Conservation (phyloP, 1,140 invertebrate species). For the Mactra quadrangularis region DNA sequence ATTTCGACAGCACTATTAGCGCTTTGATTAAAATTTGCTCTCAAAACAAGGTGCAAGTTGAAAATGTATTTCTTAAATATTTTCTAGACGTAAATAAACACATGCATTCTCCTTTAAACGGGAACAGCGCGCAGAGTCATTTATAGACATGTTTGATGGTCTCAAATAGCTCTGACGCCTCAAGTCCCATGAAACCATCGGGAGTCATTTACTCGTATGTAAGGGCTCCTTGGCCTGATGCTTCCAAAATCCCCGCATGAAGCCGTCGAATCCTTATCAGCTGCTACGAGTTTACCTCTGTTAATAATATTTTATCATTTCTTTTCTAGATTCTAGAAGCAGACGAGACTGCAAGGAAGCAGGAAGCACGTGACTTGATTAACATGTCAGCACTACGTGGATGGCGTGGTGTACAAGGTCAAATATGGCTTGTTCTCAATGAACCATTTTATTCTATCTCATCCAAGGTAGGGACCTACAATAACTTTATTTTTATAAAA, state of each 20-base stretch:
- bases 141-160: too few relatives aligned
- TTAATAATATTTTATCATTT: too few relatives aligned
- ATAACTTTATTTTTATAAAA: not conserved
- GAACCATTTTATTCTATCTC: slow-evolving; percentile 18
- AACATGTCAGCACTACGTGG: not conserved
- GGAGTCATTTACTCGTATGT: too few relatives aligned
- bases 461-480: slow-evolving; percentile 36
- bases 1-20: too few relatives aligned
- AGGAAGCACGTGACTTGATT: not conserved
- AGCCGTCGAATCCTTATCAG: not conserved
- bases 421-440: slow-evolving; percentile 53
- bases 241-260: not conserved
- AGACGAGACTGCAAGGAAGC: not conserved
- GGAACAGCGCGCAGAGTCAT: too few relatives aligned
- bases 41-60: too few relatives aligned
- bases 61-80: too few relatives aligned
- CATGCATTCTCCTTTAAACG: too few relatives aligned
- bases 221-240: not conserved
- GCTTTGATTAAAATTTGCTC: too few relatives aligned
- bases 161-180: too few relatives aligned
- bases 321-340: slow-evolving; percentile 10
- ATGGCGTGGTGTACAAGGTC: not conserved
- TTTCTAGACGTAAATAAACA: too few relatives aligned
- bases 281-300: not conserved
- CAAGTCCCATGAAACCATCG: too few relatives aligned